A percentile compares a stretch with the other conserved stretches of the same genome.
These are phyloP conservation scores for Drosophila anceps DNA, from an alignment of 2,888 invertebrate genomes.

Conservation along the genomic window DNA sequence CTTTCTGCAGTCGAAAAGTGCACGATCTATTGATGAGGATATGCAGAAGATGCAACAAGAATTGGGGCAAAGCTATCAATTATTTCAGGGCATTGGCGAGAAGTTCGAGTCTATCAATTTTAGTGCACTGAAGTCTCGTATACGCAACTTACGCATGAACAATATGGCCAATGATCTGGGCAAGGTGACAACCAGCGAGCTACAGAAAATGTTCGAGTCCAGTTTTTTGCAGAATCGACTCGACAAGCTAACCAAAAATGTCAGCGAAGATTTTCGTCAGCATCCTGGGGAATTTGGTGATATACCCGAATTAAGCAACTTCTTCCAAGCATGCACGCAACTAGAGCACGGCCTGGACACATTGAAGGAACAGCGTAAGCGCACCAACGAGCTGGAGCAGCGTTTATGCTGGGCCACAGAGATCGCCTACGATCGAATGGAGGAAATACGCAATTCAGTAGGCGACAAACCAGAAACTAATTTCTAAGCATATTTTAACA, in stretches of 20 bases:
- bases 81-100: conserved; percentile 79
- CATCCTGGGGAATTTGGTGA: conserved; percentile 84
- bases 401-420: conserved; percentile 75
- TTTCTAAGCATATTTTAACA: conserved; percentile 34
- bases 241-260: conserved; percentile 71
- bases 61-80: conserved; percentile 77
- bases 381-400: conserved; percentile 71
- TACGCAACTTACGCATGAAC: conserved; percentile 78
- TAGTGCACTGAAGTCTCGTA: conserved; percentile 71
- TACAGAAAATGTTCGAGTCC: conserved; percentile 71
- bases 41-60: conserved; percentile 78
- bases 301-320: conserved; percentile 83
- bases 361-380: conserved; percentile 72
- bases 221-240: conserved; percentile 71
- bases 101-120: conserved; percentile 82
- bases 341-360: conserved; percentile 79
- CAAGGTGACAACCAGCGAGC: conserved; percentile 57
- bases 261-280: conserved; percentile 73
- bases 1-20: conserved; percentile 53
- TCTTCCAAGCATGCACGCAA: conserved; percentile 82
- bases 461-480: conserved; percentile 55
- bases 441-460: conserved; percentile 71
- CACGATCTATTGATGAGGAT: conserved; percentile 69
- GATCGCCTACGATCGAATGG: conserved; percentile 72
- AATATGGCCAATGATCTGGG: conserved; percentile 52